Conservation (phyloP, 2,113 vertebrate species). For the human region GRCh38 chr12:99881501-99882000, state of each 20-base stretch:
- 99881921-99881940: neutral
- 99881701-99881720: neutral
- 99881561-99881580: neutral
- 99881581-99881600: neutral
- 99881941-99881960: neutral
- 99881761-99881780: neutral
- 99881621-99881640: neutral
- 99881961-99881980: neutral
- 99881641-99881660: neutral
- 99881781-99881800: neutral
- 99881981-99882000: neutral
- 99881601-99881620: neutral
- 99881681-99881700: neutral
- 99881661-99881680: neutral
- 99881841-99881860: neutral
- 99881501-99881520: neutral
- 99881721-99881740: neutral
- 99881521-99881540: neutral
- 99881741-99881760: neutral
- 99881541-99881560: neutral
- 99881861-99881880: conserved; percentile 8
- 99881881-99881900: neutral
- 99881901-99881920: conserved; percentile 18
- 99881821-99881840: neutral
- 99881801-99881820: neutral